Conservation (phyloP, 2,888 invertebrate genomes). For the Orthosia incerta region DNA sequence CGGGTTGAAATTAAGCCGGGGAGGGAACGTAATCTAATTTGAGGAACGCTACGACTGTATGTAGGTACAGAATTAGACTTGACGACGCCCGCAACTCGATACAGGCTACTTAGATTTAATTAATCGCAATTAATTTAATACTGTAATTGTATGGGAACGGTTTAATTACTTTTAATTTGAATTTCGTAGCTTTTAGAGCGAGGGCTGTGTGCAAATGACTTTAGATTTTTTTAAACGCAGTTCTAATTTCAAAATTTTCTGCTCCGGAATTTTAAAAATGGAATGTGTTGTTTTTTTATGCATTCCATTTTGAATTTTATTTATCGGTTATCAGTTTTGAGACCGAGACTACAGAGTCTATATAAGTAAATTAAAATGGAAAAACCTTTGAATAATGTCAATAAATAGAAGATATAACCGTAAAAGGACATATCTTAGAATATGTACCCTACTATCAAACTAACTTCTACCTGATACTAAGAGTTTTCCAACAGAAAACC, state of each 20-base stretch:
- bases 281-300: neutral
- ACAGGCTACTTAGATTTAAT: conserved; percentile 61
- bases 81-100: conserved; percentile 61
- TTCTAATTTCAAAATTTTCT: conserved; percentile 8
- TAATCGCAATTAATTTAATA: conserved; percentile 63
- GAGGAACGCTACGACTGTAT: conserved; percentile 56
- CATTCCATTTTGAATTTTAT: too few relatives aligned
- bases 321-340: neutral
- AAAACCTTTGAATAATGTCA: too few relatives aligned
- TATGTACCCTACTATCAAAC: neutral
- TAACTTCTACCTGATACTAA: neutral
- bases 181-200: conserved; percentile 21
- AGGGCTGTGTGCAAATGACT: neutral
- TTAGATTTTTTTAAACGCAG: neutral
- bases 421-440: too few relatives aligned
- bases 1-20: conserved; percentile 67
- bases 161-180: conserved; percentile 59
- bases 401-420: too few relatives aligned
- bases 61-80: conserved; percentile 44
- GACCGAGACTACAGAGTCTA: too few relatives aligned
- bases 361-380: too few relatives aligned
- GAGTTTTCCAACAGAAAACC: neutral
- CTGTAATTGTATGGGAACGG: conserved; percentile 49
- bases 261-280: neutral
- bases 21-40: conserved; percentile 66